phyloP scores from a whole-genome alignment of 2,888 invertebrate species.

The Ectemnius lituratus region DNA sequence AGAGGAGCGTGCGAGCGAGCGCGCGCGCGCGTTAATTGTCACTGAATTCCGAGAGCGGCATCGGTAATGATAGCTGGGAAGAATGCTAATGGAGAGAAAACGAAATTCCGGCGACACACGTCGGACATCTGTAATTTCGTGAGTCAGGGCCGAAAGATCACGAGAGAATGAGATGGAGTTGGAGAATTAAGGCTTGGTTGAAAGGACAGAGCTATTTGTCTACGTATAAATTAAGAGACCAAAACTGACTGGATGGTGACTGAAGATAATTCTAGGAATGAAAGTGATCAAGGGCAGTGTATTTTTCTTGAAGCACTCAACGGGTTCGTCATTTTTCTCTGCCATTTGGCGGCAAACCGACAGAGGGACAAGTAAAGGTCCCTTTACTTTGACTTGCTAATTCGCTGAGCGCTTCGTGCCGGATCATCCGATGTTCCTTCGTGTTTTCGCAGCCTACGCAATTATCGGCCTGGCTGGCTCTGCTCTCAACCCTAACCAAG shows the following conservation, averaged over 20 bases:
- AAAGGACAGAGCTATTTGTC: slow-evolving; percentile 42
- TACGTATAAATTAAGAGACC: slow-evolving; percentile 71
- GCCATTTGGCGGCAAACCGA: neutral
- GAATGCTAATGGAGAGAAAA: slow-evolving; percentile 57
- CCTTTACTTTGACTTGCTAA: slow-evolving; percentile 61
- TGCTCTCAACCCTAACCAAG: neutral
- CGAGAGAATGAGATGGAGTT: neutral
- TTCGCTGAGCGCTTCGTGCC: slow-evolving; percentile 29
- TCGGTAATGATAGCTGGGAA: slow-evolving; percentile 54
- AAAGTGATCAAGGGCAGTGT: too few relatives aligned
- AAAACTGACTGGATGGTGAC: slow-evolving; percentile 51
- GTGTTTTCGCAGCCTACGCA: slow-evolving; percentile 31
- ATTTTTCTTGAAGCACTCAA: too few relatives aligned
- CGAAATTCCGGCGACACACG: slow-evolving; percentile 27
- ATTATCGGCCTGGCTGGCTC: slow-evolving; percentile 26
- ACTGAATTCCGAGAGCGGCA: slow-evolving; percentile 47
- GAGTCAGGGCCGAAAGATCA: slow-evolving; percentile 40
- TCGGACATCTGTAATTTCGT: slow-evolving; percentile 56
- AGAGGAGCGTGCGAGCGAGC: neutral
- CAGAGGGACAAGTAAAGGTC: neutral
- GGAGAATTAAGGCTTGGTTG: slow-evolving; percentile 1
- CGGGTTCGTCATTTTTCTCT: slow-evolving; percentile 46
- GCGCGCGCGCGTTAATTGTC: slow-evolving; percentile 55
- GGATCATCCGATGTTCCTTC: slow-evolving; percentile 23
- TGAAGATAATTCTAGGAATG: too few relatives aligned